Percentiles rank a stretch among this genome's conserved stretches.
Conservation (phyloP, 2,113 vertebrate species). For the Engraulis encrasicolus region DNA sequence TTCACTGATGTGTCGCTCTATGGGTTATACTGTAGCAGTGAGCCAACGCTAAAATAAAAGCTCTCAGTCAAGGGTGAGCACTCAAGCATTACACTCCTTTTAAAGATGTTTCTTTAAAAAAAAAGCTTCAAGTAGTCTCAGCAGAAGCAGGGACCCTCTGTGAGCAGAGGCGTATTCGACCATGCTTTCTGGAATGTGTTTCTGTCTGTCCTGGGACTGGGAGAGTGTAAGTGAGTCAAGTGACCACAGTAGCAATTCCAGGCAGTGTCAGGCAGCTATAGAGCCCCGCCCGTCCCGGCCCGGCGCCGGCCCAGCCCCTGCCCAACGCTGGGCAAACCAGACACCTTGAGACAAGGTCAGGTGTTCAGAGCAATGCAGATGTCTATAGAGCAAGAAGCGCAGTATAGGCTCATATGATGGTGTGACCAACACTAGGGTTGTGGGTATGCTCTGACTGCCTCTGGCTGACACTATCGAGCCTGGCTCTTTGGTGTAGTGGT, state of each 20-base stretch:
- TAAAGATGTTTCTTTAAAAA: constrained; percentile 20
- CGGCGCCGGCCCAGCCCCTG: too few species aligned
- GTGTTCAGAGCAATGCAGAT: neutral
- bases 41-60: constrained; percentile 43
- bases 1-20: neutral
- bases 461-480: too few species aligned
- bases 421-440: too few species aligned
- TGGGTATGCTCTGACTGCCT: too few species aligned
- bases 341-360: neutral
- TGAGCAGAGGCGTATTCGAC: constrained; percentile 22
- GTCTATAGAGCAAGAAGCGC: neutral
- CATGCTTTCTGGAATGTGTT: constrained; percentile 59
- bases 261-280: too few species aligned
- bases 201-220: neutral
- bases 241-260: neutral
- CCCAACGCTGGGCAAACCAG: too few species aligned
- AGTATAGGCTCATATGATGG: too few species aligned
- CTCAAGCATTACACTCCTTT: neutral
- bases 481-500: too few species aligned
- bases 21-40: too few species aligned
- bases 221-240: neutral
- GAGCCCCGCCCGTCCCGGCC: too few species aligned
- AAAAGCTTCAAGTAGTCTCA: constrained; percentile 35
- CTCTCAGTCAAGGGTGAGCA: constrained; percentile 13
- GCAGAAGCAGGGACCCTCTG: constrained; percentile 43